Conservation (phyloP, 2,797 vertebrate species). For the Huso huso region DNA sequence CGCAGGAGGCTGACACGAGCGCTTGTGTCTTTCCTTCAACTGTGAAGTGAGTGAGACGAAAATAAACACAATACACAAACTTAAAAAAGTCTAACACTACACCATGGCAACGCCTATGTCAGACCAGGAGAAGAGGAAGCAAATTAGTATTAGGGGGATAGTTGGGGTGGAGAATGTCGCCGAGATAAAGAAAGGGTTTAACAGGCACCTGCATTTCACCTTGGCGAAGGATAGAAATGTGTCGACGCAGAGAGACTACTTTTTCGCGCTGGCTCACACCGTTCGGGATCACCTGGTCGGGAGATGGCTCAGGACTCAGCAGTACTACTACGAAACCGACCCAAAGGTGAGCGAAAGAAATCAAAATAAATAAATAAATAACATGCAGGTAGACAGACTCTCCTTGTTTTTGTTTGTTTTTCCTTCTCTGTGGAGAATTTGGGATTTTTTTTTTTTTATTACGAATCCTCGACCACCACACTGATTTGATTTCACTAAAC, state of each 20-base stretch:
- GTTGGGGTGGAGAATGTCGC: constrained; percentile 84
- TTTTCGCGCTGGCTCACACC: constrained; percentile 85
- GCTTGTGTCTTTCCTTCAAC: too few species aligned
- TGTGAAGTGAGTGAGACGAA: too few species aligned
- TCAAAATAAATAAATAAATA: too few species aligned
- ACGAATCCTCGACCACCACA: too few species aligned
- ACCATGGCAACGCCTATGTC: constrained; percentile 78
- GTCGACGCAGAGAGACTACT: constrained; percentile 83
- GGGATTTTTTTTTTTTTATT: too few species aligned
- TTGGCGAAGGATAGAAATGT: constrained; percentile 93
- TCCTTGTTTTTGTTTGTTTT: too few species aligned
- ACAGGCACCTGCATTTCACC: constrained; percentile 91
- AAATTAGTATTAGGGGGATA: constrained; percentile 91
- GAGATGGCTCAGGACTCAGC: constrained; percentile 91
- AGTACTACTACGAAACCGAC: constrained; percentile 82
- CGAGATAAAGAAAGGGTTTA: constrained; percentile 87
- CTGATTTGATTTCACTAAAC: too few species aligned
- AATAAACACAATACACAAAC: too few species aligned
- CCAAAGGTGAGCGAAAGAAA: constrained; percentile 69
- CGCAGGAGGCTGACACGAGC: too few species aligned
- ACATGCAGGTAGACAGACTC: too few species aligned
- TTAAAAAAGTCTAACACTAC: neutral
- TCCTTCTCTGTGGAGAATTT: too few species aligned
- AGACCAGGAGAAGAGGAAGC: constrained; percentile 87
- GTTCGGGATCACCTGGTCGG: constrained; percentile 93